phyloP scores from a whole-genome alignment of 1,140 invertebrate genomes.

The Mycetomoellerius zeteki region DNA sequence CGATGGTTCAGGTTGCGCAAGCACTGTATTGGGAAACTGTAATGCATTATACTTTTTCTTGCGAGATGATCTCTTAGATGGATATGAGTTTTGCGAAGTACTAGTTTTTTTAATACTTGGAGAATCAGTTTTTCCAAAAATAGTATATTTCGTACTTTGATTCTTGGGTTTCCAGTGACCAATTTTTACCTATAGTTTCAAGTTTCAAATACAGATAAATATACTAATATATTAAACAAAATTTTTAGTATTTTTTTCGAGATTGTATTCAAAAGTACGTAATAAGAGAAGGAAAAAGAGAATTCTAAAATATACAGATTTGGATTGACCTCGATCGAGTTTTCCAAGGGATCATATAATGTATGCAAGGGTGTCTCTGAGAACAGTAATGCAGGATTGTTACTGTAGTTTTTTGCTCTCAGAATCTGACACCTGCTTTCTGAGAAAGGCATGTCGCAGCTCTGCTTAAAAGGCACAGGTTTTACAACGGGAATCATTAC shows the following conservation, averaged over 20 bases:
- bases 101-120: not conserved
- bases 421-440: not conserved
- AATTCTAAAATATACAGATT: not conserved
- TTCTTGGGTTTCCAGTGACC: not conserved
- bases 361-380: constrained; percentile 16
- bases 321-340: constrained; percentile 27
- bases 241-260: not conserved
- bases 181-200: constrained; percentile 12
- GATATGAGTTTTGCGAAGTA: not conserved
- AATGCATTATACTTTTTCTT: not conserved
- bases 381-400: constrained; percentile 21
- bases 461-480: constrained; percentile 13
- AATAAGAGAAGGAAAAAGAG: not conserved
- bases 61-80: not conserved
- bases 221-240: not conserved
- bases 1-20: not conserved
- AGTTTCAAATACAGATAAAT: not conserved
- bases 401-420: not conserved
- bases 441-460: not conserved
- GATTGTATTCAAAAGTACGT: not conserved
- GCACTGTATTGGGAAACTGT: constrained; percentile 1
- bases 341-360: constrained; percentile 13
- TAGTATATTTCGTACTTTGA: constrained; percentile 16
- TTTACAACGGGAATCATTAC: constrained; percentile 5
- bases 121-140: not conserved